Conservation (phyloP, 92 coral and sea anemone species). For the Porites cylindrica region DNA sequence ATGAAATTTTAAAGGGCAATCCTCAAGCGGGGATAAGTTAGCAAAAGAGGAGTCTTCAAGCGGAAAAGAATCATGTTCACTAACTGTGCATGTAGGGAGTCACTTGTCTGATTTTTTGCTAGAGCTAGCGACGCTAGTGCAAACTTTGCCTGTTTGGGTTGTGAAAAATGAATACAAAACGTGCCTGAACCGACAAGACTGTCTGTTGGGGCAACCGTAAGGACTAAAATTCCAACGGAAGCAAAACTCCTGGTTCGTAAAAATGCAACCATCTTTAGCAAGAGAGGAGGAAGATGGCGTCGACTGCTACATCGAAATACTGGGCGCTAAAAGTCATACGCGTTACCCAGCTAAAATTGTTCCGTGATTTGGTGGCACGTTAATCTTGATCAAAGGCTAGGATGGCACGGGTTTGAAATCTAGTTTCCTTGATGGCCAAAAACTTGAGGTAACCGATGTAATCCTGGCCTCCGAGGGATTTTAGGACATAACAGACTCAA, state of each 20-base stretch:
- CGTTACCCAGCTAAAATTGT: neutral
- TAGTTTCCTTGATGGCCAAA: neutral
- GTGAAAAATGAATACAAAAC: neutral
- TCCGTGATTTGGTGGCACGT: neutral
- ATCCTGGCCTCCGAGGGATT: neutral
- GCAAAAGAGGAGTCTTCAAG: neutral
- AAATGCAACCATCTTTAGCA: neutral
- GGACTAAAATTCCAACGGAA: neutral
- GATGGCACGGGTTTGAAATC: neutral
- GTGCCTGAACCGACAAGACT: slow-evolving; percentile 1
- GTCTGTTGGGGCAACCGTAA: neutral
- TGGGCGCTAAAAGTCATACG: slow-evolving; percentile 6
- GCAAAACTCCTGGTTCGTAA: neutral
- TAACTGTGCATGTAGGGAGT: neutral
- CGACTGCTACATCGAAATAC: slow-evolving; percentile 30
- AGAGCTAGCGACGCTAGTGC: neutral
- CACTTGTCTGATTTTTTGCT: neutral
- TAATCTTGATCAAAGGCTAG: slow-evolving; percentile 12
- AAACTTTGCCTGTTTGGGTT: neutral
- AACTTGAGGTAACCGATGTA: neutral
- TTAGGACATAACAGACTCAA: too few relatives aligned
- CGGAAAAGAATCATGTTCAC: neutral
- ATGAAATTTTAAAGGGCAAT: slow-evolving; percentile 9
- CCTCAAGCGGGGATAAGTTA: neutral
- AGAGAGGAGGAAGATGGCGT: neutral